phyloP scores from a whole-genome alignment of 1,140 invertebrate genomes.

The Solenopsis invicta region DNA sequence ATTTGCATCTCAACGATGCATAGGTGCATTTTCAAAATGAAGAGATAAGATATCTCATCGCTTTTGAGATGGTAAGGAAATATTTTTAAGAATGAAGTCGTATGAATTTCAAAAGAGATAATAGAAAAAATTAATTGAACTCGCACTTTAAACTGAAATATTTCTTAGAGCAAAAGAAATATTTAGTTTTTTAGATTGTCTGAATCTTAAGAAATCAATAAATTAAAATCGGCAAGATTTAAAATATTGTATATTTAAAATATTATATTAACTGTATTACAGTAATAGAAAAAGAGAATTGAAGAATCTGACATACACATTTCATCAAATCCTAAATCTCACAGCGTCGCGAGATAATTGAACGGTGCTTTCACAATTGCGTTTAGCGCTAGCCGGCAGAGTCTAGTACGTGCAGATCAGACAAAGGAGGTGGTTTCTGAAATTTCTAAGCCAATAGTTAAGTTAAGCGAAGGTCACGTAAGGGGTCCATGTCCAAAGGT shows the following conservation, averaged over 20 bases:
- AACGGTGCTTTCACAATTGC: not conserved
- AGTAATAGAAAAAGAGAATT: not conserved
- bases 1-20: not conserved
- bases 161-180: not conserved
- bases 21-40: not conserved
- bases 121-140: not conserved
- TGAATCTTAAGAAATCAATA: not conserved
- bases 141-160: not conserved
- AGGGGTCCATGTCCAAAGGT: conserved; percentile 68
- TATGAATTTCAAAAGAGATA: not conserved
- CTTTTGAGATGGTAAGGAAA: not conserved
- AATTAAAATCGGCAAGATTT: not conserved
- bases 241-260: not conserved
- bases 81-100: not conserved
- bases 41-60: not conserved
- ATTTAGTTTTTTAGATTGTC: not conserved
- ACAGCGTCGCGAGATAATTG: conserved; percentile 1
- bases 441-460: conserved; percentile 42
- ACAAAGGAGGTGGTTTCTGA: conserved; percentile 15
- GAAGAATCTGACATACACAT: not conserved
- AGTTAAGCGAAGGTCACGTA: conserved; percentile 69
- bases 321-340: not conserved
- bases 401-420: not conserved
- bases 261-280: not conserved
- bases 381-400: not conserved